Evolutionary conservation across 2,797 vertebrate genomes (phyloP).

Genomic region (Microctenopoma stevenorrisi): DNA sequence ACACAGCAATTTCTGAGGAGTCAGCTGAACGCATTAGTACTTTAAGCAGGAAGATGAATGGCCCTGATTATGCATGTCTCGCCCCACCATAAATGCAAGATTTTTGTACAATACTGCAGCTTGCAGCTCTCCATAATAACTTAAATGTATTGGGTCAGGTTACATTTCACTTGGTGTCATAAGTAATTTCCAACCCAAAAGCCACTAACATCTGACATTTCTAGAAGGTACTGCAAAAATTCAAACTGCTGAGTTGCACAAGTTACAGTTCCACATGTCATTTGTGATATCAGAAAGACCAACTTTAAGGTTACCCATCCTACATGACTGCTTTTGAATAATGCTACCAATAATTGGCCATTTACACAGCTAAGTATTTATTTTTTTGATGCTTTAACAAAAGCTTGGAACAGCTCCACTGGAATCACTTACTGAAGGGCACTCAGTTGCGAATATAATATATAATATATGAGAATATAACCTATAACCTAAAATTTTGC

Average conservation of each 20-base stretch:
- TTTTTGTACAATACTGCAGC: conserved; percentile 23
- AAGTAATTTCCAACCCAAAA: conserved; percentile 27
- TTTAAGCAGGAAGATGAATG: conserved; percentile 33
- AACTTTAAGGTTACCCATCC: conserved; percentile 6
- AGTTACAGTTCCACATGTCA: conserved; percentile 3
- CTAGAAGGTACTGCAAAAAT: conserved; percentile 1
- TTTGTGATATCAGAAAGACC: conserved; percentile 4
- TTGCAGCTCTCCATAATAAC: conserved; percentile 34
- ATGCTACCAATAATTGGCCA: background rate
- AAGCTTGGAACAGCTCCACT: conserved; percentile 23
- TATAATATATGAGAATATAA: too few relatives aligned
- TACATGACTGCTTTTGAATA: background rate
- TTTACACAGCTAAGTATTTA: background rate
- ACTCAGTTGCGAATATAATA: background rate
- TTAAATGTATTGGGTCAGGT: conserved; percentile 36
- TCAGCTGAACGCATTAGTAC: conserved; percentile 29
- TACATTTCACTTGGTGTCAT: background rate
- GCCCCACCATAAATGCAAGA: conserved; percentile 3
- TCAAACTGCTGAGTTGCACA: conserved; percentile 18
- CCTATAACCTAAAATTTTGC: too few relatives aligned
- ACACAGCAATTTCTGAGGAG: conserved; percentile 35
- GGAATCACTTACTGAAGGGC: conserved; percentile 25
- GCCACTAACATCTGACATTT: conserved; percentile 1
- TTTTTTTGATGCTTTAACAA: conserved; percentile 22
- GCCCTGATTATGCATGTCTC: conserved; percentile 20